These are phyloP conservation scores for Rhadinocentrus ornatus DNA, from an alignment of 2,797 vertebrate species.

Conservation along the genomic window DNA sequence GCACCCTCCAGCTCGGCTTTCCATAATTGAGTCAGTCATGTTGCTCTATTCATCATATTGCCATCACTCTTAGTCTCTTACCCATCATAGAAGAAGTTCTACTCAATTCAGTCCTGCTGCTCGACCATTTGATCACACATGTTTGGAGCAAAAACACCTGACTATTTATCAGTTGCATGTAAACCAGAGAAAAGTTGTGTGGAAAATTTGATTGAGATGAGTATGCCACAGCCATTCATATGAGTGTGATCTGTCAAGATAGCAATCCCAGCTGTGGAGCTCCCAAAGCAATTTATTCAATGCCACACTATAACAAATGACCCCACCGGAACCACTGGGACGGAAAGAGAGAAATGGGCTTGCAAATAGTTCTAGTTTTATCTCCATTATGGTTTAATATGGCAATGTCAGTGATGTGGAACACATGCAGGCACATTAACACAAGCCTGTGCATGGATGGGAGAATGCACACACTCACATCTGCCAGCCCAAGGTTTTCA, in stretches of 20 bases:
- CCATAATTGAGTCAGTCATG: constrained; percentile 60
- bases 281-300: constrained; percentile 76
- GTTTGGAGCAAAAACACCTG: constrained; percentile 56
- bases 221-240: constrained; percentile 53
- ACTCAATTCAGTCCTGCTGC: constrained; percentile 30
- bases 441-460: constrained; percentile 28
- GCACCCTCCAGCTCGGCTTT: constrained; percentile 48
- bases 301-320: constrained; percentile 71
- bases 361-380: constrained; percentile 74
- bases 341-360: constrained; percentile 73
- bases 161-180: constrained; percentile 55
- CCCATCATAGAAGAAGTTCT: constrained; percentile 41
- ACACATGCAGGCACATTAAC: constrained; percentile 56
- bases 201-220: constrained; percentile 47
- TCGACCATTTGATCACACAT: constrained; percentile 50
- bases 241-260: constrained; percentile 69
- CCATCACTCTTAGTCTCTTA: constrained; percentile 62
- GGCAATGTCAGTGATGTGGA: constrained; percentile 70
- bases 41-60: constrained; percentile 69
- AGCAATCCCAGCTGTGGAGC: constrained; percentile 64
- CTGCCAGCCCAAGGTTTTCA: constrained; percentile 57
- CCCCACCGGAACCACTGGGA: constrained; percentile 62
- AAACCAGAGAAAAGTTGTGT: constrained; percentile 52
- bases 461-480: constrained; percentile 30
- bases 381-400: constrained; percentile 78